Evolutionary conservation across 2,113 vertebrate genomes (phyloP).

Genomic region (Beaufortia kweichowensis): DNA sequence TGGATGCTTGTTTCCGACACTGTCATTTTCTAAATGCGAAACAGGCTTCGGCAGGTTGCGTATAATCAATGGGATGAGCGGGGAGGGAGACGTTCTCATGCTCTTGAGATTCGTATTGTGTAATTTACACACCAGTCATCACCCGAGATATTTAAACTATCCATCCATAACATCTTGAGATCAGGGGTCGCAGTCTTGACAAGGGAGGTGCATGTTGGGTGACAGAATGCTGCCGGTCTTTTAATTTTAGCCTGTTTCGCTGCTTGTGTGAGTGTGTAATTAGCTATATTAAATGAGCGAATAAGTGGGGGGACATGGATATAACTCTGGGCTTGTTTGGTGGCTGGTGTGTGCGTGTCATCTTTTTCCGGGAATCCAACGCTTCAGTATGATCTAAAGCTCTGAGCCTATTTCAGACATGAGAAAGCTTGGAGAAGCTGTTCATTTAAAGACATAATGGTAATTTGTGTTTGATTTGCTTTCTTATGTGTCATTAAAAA

Average conservation of each 20-base stretch:
- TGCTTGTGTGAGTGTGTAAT: conserved; percentile 28
- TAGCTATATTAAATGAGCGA: conserved; percentile 42
- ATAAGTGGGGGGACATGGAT: conserved; percentile 41
- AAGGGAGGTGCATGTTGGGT: conserved; percentile 1
- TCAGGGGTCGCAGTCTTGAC: not conserved
- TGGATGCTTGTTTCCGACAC: conserved; percentile 20
- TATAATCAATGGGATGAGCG: not conserved
- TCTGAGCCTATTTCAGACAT: no score
- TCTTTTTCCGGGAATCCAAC: not conserved
- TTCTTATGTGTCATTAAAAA: conserved; percentile 7
- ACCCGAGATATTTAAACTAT: conserved; percentile 7
- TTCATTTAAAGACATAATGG: not conserved
- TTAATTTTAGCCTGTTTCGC: conserved; percentile 21
- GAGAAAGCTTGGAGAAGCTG: not conserved
- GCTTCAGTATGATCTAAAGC: not conserved
- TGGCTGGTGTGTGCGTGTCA: not conserved
- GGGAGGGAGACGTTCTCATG: not conserved
- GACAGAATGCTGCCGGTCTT: not conserved
- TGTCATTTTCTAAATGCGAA: conserved; percentile 21
- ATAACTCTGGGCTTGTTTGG: not conserved
- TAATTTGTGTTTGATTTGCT: not conserved
- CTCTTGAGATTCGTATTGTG: not conserved
- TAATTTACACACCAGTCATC: not conserved
- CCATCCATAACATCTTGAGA: not conserved
- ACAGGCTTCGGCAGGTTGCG: not conserved